phyloP scores from a whole-genome alignment of 2,888 invertebrate genomes.

The Malthinus seriepunctatus region DNA sequence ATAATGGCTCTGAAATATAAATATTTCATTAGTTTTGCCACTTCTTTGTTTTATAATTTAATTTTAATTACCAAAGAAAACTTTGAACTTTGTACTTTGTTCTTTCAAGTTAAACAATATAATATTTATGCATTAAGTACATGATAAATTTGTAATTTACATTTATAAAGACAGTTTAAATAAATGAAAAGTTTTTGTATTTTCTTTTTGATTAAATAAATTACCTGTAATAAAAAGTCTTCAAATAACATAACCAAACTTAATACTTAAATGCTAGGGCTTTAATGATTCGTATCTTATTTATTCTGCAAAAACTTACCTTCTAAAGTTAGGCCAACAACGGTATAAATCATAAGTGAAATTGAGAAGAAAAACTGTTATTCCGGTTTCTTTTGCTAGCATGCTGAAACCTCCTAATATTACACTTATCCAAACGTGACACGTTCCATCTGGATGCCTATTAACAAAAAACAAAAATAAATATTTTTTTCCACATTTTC shows the following conservation, averaged over 20 bases:
- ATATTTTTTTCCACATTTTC: too few relatives aligned
- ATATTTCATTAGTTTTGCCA: conserved; percentile 10
- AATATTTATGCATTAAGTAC: too few relatives aligned
- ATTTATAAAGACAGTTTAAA: not conserved
- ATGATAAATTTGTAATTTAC: too few relatives aligned
- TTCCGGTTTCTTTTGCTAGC: conserved; percentile 86
- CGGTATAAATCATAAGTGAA: conserved; percentile 76
- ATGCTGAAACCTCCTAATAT: conserved; percentile 75
- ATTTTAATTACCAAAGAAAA: too few relatives aligned
- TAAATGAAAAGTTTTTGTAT: not conserved
- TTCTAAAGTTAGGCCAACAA: conserved; percentile 69
- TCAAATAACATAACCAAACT: too few relatives aligned
- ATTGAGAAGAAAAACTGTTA: conserved; percentile 80
- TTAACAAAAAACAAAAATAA: conserved; percentile 31
- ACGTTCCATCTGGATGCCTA: conserved; percentile 52
- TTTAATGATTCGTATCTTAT: too few relatives aligned
- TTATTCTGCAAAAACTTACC: conserved; percentile 53
- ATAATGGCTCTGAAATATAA: conserved; percentile 57
- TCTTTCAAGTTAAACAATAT: too few relatives aligned
- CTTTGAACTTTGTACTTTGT: too few relatives aligned
- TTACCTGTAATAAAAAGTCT: too few relatives aligned
- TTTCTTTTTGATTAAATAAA: too few relatives aligned
- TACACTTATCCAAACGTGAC: conserved; percentile 69
- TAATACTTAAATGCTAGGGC: too few relatives aligned
- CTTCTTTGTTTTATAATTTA: too few relatives aligned